Conservation (phyloP, 2,888 invertebrate genomes). For the Sinhomidia bicolor region DNA sequence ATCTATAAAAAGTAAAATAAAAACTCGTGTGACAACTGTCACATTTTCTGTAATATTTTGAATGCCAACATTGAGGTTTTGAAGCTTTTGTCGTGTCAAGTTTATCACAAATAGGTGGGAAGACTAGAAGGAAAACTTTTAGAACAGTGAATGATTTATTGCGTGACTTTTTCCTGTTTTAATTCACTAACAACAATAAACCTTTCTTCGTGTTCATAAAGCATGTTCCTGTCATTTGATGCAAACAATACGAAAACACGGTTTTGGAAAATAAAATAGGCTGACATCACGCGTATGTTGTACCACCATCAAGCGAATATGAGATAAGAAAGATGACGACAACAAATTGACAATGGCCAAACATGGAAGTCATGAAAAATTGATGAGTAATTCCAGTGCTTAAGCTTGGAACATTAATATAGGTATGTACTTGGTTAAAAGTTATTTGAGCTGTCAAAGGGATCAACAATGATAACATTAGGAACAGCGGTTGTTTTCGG, state of each 20-base stretch:
- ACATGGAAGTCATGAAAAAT: conserved; percentile 66
- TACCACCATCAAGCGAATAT: neutral
- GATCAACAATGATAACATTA: neutral
- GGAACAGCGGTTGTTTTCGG: neutral
- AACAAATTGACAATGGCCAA: conserved; percentile 60
- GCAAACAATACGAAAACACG: conserved; percentile 34
- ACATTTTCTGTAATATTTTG: neutral
- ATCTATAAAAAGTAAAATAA: too few relatives aligned
- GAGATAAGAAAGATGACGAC: conserved; percentile 47
- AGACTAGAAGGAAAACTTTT: neutral
- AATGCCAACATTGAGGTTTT: too few relatives aligned
- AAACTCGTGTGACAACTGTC: conserved; percentile 10
- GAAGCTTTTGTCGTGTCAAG: neutral
- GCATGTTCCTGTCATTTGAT: conserved; percentile 58
- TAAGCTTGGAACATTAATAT: neutral
- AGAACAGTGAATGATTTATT: neutral
- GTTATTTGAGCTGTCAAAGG: neutral
- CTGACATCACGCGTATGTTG: neutral
- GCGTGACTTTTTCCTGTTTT: conserved; percentile 25
- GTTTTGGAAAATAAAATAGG: neutral
- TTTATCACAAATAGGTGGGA: neutral
- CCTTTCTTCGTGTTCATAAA: conserved; percentile 54
- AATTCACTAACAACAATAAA: conserved; percentile 35
- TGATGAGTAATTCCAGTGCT: conserved; percentile 69
- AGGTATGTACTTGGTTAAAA: neutral